phyloP scores from a whole-genome alignment of 2,888 invertebrate genomes.

The Drosophila flavopinicola region DNA sequence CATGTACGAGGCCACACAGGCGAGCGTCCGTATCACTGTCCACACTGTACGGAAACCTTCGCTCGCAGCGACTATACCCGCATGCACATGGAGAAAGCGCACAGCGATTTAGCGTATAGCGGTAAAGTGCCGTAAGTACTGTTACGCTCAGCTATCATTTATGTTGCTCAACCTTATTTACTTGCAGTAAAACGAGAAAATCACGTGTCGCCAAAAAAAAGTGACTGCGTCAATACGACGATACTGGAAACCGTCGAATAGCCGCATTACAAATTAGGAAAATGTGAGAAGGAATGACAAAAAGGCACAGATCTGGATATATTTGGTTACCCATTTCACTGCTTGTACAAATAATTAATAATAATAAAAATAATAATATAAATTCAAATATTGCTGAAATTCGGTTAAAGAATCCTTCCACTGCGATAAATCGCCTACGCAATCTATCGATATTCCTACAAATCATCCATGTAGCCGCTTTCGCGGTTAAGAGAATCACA shows the following conservation, averaged over 20 bases:
- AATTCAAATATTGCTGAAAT: conserved; percentile 1
- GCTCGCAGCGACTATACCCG: conserved; percentile 31
- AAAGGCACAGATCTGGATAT: no score
- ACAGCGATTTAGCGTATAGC: conserved; percentile 1
- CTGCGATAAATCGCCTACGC: neutral
- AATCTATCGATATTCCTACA: conserved; percentile 12
- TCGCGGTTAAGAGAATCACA: neutral
- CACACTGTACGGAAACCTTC: conserved; percentile 18
- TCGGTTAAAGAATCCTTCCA: neutral
- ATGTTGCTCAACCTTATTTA: neutral
- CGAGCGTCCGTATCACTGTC: conserved; percentile 36
- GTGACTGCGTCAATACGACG: neutral
- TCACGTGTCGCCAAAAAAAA: neutral
- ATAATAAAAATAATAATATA: neutral
- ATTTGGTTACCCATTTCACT: no score
- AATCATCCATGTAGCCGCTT: neutral
- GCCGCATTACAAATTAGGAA: no score
- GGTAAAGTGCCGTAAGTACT: conserved; percentile 18
- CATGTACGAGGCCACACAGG: conserved; percentile 35
- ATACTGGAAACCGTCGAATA: neutral
- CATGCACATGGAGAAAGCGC: conserved; percentile 5
- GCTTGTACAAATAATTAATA: no score
- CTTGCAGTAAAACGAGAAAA: conserved; percentile 2
- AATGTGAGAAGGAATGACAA: no score
- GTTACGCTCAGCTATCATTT: no score